These are phyloP conservation scores for Auanema sp. DNA, from an alignment of 2,888 invertebrate species.

Conservation along the genomic window DNA sequence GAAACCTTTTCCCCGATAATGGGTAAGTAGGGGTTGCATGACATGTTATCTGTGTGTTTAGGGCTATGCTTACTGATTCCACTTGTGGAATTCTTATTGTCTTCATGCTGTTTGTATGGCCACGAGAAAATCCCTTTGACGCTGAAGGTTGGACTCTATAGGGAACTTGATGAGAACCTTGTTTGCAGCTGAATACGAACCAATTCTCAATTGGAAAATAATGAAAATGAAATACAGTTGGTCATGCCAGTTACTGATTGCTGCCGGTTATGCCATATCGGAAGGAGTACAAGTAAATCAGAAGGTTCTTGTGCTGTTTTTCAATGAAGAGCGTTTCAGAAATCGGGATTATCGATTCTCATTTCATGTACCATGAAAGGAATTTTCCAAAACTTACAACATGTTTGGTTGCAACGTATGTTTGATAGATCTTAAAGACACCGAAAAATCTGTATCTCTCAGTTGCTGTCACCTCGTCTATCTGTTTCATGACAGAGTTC, in stretches of 20 bases:
- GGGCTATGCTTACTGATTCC: constrained; percentile 24
- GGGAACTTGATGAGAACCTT: background rate
- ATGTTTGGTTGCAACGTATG: constrained; percentile 17
- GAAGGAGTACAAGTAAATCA: constrained; percentile 32
- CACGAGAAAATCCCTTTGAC: constrained; percentile 14
- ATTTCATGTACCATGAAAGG: constrained; percentile 26
- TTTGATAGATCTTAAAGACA: too few relatives aligned
- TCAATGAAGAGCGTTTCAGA: constrained; percentile 12
- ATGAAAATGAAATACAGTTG: constrained; percentile 40
- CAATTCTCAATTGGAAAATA: constrained; percentile 39
- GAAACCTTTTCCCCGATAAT: background rate
- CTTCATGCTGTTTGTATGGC: constrained; percentile 36
- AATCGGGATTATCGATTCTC: constrained; percentile 29
- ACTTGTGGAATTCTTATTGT: constrained; percentile 29
- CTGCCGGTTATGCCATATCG: constrained; percentile 42
- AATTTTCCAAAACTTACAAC: constrained; percentile 4
- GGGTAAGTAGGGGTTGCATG: constrained; percentile 3
- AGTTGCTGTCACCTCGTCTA: constrained; percentile 35
- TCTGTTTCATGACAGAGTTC: constrained; percentile 44
- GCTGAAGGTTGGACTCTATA: background rate
- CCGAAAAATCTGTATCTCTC: too few relatives aligned
- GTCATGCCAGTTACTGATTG: constrained; percentile 41
- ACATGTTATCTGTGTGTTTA: background rate
- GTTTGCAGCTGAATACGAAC: constrained; percentile 1
- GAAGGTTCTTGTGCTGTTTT: background rate